phyloP scores from a whole-genome alignment of 2,113 vertebrate species.

The Xiphophorus hellerii region DNA sequence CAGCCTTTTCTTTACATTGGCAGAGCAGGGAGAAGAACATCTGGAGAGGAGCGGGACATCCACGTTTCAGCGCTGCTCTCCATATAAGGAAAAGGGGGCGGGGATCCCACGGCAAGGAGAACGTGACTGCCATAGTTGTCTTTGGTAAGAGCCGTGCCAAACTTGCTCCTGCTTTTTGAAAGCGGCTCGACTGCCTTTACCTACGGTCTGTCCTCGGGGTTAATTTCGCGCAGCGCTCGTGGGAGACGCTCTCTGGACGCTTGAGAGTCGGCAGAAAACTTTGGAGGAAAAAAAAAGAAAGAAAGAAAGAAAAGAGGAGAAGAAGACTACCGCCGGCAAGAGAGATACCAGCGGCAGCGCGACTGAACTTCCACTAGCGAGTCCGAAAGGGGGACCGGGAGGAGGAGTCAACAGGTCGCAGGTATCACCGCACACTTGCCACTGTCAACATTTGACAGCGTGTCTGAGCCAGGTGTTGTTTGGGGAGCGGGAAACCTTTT shows the following conservation, averaged over 20 bases:
- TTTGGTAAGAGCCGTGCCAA: conserved; percentile 56
- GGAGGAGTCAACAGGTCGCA: conserved; percentile 86
- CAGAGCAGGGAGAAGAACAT: conserved; percentile 56
- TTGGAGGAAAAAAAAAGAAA: conserved; percentile 5
- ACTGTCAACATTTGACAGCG: conserved; percentile 66
- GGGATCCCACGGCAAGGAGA: conserved; percentile 71
- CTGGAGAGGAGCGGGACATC: conserved; percentile 64
- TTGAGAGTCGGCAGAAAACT: conserved; percentile 49
- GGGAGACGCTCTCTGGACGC: conserved; percentile 21
- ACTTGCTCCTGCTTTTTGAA: conserved; percentile 62
- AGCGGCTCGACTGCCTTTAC: conserved; percentile 36
- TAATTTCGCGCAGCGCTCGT: conserved; percentile 8
- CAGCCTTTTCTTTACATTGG: not conserved
- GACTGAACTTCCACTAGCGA: conserved; percentile 64
- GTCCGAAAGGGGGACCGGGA: conserved; percentile 54
- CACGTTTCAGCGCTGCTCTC: conserved; percentile 49
- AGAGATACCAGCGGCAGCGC: conserved; percentile 49
- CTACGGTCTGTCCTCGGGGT: conserved; percentile 8
- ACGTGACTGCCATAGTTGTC: conserved; percentile 80
- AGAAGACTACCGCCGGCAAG: conserved; percentile 36
- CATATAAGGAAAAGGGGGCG: conserved; percentile 71
- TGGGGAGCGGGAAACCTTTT: not conserved
- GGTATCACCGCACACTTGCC: conserved; percentile 73
- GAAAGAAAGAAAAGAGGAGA: too few species aligned
- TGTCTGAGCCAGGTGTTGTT: conserved; percentile 1